Conservation (phyloP, 1,140 invertebrate species). For the Drosophila quadrilineata region DNA sequence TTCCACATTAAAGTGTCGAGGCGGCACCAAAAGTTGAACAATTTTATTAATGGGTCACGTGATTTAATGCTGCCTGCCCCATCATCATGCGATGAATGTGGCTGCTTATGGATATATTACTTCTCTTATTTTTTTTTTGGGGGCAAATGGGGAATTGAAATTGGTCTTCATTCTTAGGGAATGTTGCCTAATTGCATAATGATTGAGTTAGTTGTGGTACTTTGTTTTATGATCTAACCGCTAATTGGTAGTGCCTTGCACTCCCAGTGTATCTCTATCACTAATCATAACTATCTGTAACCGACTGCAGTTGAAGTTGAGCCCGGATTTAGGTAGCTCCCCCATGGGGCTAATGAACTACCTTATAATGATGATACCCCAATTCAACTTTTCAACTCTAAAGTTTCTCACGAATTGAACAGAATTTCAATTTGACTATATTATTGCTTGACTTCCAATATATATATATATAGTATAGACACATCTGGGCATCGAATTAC, state of each 20-base stretch:
- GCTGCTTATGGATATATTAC: slow-evolving; percentile 19
- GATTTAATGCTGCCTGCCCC: slow-evolving; percentile 68
- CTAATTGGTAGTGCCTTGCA: too few relatives aligned
- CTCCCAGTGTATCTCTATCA: too few relatives aligned
- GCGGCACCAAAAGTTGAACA: slow-evolving; percentile 46
- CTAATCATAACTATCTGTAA: not conserved
- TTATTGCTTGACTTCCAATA: too few relatives aligned
- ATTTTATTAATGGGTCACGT: slow-evolving; percentile 75
- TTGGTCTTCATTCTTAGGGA: slow-evolving; percentile 8
- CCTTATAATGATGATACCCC: slow-evolving; percentile 21
- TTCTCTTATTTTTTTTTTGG: slow-evolving; percentile 14
- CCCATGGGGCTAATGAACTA: slow-evolving; percentile 51
- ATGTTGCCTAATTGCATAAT: slow-evolving; percentile 64
- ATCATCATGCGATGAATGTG: slow-evolving; percentile 27
- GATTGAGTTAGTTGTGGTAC: slow-evolving; percentile 66
- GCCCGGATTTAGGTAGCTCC: slow-evolving; percentile 31
- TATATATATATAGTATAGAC: not conserved
- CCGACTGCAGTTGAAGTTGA: slow-evolving; percentile 23
- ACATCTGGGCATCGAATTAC: not conserved
- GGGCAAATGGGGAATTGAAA: not conserved
- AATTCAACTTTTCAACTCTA: slow-evolving; percentile 25
- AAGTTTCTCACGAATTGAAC: slow-evolving; percentile 47
- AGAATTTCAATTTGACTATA: too few relatives aligned
- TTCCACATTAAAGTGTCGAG: slow-evolving; percentile 37
- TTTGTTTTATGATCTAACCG: slow-evolving; percentile 55